A percentile compares a stretch with the other conserved stretches of the same genome.
phyloP scores from a whole-genome alignment of 2,888 invertebrate species.

The Agriopis aurantiaria region DNA sequence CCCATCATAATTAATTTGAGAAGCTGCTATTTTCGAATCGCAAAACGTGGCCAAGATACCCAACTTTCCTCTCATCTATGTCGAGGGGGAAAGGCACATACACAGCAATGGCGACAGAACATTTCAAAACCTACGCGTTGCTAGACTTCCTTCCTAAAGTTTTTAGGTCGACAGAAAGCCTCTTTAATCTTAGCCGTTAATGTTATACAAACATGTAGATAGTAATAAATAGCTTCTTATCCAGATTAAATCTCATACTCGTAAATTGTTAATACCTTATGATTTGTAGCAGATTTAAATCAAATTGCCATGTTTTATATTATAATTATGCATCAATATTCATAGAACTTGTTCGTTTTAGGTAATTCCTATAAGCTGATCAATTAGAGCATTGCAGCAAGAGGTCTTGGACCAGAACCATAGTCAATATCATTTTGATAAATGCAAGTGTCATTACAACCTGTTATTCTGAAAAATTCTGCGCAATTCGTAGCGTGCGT shows the following conservation, averaged over 20 bases:
- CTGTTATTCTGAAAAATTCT: background rate
- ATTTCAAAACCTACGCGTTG: too few relatives aligned
- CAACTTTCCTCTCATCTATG: too few relatives aligned
- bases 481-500: too few relatives aligned
- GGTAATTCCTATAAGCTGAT: slow-evolving; percentile 42
- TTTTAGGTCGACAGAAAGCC: too few relatives aligned
- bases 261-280: slow-evolving; percentile 16
- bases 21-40: too few relatives aligned
- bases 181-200: too few relatives aligned
- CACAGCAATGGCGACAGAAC: too few relatives aligned
- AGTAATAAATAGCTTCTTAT: slow-evolving; percentile 7
- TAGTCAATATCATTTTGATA: slow-evolving; percentile 6
- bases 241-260: slow-evolving; percentile 8
- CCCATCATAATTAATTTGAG: too few relatives aligned
- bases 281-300: slow-evolving; percentile 28
- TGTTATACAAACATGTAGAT: background rate
- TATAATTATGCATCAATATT: slow-evolving; percentile 52
- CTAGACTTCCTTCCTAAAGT: too few relatives aligned
- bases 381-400: slow-evolving; percentile 24
- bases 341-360: slow-evolving; percentile 44
- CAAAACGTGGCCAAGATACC: too few relatives aligned
- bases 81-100: too few relatives aligned
- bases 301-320: slow-evolving; percentile 46
- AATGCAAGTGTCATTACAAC: background rate
- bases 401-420: slow-evolving; percentile 2